Evolutionary conservation across 2,888 invertebrate species (phyloP).

Genomic region (Nemapogon koenigi): DNA sequence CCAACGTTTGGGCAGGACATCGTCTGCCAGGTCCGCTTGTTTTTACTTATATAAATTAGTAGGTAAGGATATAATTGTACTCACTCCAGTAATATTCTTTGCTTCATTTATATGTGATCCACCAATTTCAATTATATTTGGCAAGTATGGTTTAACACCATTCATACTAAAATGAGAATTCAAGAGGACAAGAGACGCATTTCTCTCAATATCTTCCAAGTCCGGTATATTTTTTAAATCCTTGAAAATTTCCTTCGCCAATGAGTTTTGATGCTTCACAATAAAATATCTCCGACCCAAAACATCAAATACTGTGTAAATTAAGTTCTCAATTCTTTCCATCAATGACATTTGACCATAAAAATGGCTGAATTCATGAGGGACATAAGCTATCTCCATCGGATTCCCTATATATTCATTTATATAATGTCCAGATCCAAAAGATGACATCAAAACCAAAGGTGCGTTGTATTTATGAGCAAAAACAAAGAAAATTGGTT

Average conservation of each 20-base stretch:
- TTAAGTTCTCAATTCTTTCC: conserved; percentile 8
- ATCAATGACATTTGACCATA: conserved; percentile 48
- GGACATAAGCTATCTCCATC: conserved; percentile 37
- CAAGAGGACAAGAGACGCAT: conserved; percentile 44
- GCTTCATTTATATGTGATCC: conserved; percentile 57
- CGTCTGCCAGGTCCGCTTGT: no score
- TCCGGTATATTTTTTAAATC: conserved; percentile 31
- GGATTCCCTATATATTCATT: conserved; percentile 19
- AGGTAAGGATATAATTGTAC: no score
- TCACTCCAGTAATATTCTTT: conserved; percentile 24
- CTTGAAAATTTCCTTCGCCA: conserved; percentile 24
- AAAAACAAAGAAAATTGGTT: conserved; percentile 24
- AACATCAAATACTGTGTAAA: conserved; percentile 10
- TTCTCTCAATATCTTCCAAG: conserved; percentile 39
- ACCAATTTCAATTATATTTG: conserved; percentile 54
- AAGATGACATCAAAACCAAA: conserved; percentile 16
- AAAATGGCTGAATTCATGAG: conserved; percentile 36
- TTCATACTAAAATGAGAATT: conserved; percentile 54
- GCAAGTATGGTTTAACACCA: conserved; percentile 40
- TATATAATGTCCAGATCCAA: conserved; percentile 18
- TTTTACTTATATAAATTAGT: no score
- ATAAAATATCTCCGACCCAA: conserved; percentile 8
- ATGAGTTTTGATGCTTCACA: conserved; percentile 32
- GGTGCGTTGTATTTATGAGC: conserved; percentile 24
- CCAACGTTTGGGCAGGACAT: no score